Evolutionary conservation across 1,140 invertebrate genomes (phyloP).

Genomic region (Dendrolimus kikuchii): DNA sequence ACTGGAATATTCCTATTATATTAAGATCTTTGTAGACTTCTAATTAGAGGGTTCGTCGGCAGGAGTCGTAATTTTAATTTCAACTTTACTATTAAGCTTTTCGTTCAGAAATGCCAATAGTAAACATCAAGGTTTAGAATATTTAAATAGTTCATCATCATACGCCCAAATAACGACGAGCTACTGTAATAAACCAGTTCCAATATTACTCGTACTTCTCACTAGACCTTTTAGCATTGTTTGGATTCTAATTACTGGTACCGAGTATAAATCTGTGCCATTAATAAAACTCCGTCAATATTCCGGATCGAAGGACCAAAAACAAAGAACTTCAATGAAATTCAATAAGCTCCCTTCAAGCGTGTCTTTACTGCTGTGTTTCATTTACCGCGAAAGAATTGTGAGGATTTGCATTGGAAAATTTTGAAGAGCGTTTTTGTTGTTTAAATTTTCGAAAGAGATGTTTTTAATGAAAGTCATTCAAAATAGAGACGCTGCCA

Average conservation of each 20-base stretch:
- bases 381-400: slow-evolving; percentile 11
- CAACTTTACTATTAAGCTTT: too few species aligned
- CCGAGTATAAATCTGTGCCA: slow-evolving; percentile 22
- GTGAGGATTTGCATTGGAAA: slow-evolving; percentile 1
- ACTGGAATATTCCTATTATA: too few species aligned
- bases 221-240: slow-evolving; percentile 3
- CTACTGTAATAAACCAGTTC: slow-evolving; percentile 4
- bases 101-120: not conserved
- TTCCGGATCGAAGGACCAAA: slow-evolving; percentile 28
- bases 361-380: slow-evolving; percentile 15
- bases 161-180: slow-evolving; percentile 5
- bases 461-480: too few species aligned
- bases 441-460: too few species aligned
- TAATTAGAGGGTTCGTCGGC: too few species aligned
- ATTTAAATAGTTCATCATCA: not conserved
- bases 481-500: too few species aligned
- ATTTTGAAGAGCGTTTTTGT: too few species aligned
- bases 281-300: slow-evolving; percentile 34
- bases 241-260: slow-evolving; percentile 27
- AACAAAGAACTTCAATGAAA: slow-evolving; percentile 28
- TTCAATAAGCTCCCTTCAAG: slow-evolving; percentile 29
- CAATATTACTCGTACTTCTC: slow-evolving; percentile 8
- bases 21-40: too few species aligned
- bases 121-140: not conserved
- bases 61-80: too few species aligned